Conservation (phyloP, 2,888 invertebrate genomes). For the Arctia plantaginis region DNA sequence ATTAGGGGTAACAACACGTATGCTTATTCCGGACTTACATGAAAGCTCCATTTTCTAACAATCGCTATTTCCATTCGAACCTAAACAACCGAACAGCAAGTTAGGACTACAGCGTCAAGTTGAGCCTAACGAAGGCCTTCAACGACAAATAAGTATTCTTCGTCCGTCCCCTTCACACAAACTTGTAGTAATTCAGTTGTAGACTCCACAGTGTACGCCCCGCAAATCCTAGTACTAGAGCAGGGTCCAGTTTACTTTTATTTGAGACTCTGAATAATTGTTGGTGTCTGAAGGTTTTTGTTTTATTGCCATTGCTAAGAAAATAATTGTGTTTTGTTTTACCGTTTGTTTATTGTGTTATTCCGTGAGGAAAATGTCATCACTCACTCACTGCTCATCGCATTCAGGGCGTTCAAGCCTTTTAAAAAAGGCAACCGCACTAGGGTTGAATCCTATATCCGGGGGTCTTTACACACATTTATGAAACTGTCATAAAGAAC, state of each 20-base stretch:
- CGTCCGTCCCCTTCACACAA: slow-evolving; percentile 24
- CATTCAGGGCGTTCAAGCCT: no score
- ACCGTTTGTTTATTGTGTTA: no score
- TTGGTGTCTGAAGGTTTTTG: background rate
- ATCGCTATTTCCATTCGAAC: background rate
- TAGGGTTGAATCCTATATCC: no score
- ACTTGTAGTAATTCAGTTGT: slow-evolving; percentile 21
- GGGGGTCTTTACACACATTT: no score
- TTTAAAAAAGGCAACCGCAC: no score
- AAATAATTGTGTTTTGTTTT: background rate
- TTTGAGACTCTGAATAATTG: background rate
- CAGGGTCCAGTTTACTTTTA: background rate
- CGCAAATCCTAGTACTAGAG: slow-evolving; percentile 3
- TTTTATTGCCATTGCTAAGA: background rate
- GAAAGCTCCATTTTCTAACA: background rate
- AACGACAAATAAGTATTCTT: slow-evolving; percentile 45
- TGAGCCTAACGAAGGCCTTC: slow-evolving; percentile 45
- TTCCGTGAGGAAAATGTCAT: no score
- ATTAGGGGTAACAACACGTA: background rate
- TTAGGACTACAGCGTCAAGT: slow-evolving; percentile 31
- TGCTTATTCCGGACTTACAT: background rate
- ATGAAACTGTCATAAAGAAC: no score
- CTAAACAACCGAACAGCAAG: slow-evolving; percentile 22
- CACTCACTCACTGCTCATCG: no score
- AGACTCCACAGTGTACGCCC: slow-evolving; percentile 7